phyloP scores from a whole-genome alignment of 2,888 invertebrate species.

The Chironomus tentans region DNA sequence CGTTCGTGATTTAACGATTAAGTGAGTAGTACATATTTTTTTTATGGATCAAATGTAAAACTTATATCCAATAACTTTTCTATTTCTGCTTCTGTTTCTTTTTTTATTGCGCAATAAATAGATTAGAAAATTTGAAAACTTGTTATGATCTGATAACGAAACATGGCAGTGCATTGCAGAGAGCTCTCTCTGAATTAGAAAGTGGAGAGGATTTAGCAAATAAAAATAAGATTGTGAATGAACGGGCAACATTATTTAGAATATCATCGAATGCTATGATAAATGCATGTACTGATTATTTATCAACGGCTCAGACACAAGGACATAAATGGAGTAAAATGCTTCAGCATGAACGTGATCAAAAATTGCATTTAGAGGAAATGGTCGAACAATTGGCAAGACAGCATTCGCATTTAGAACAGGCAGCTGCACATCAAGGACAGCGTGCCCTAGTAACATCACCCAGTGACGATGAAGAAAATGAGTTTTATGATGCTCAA shows the following conservation, averaged over 20 bases:
- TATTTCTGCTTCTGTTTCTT: background rate
- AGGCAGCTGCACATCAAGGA: conserved; percentile 53
- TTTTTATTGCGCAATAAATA: conserved; percentile 31
- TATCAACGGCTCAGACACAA: conserved; percentile 80
- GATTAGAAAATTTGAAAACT: conserved; percentile 82
- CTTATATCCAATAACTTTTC: background rate
- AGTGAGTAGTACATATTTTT: conserved; percentile 29
- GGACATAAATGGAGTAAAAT: conserved; percentile 88
- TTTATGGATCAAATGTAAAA: background rate
- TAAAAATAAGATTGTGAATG: conserved; percentile 81
- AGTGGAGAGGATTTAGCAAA: conserved; percentile 57
- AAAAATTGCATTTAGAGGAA: conserved; percentile 83
- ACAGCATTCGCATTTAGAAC: conserved; percentile 92
- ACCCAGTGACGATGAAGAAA: conserved; percentile 59
- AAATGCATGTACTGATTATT: conserved; percentile 87
- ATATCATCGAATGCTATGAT: conserved; percentile 96
- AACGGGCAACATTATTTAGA: conserved; percentile 88
- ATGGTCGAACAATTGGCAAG: conserved; percentile 96
- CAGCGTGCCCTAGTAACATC: conserved; percentile 34
- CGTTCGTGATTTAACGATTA: conserved; percentile 60
- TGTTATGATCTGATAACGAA: conserved; percentile 86
- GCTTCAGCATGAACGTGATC: conserved; percentile 90
- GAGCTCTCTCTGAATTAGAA: conserved; percentile 70
- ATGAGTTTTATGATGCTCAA: conserved; percentile 63
- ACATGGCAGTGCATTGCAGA: conserved; percentile 71